phyloP scores from a whole-genome alignment of 2,113 vertebrate genomes.

The Rattus rattus region DNA sequence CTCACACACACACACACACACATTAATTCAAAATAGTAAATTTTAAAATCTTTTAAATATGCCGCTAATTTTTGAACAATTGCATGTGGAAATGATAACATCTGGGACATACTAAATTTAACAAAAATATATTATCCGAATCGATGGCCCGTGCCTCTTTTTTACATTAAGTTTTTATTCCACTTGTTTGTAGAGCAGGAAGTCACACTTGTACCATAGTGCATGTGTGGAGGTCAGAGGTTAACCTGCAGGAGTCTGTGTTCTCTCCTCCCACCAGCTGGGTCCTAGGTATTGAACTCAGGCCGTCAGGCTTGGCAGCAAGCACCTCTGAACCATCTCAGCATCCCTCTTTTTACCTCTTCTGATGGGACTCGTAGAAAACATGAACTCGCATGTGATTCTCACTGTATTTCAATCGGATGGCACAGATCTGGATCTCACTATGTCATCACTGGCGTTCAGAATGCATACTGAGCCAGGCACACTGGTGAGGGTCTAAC shows the following conservation, averaged over 20 bases:
- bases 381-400: background rate
- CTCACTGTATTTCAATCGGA: background rate
- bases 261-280: background rate
- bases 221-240: background rate
- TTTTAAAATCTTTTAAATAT: background rate
- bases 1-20: background rate
- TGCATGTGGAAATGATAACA: background rate
- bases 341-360: background rate
- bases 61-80: conserved; percentile 17
- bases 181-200: background rate
- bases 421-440: background rate
- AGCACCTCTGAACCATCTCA: background rate
- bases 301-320: background rate
- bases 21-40: background rate
- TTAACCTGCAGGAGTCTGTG: no score
- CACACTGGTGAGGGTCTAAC: background rate
- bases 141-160: background rate
- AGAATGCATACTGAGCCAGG: background rate
- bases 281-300: background rate
- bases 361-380: background rate
- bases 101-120: background rate
- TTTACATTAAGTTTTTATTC: background rate
- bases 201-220: background rate
- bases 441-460: fast-evolving
- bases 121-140: conserved; percentile 15